Conservation (phyloP, 2,888 invertebrate species). For the Eurytoma adleriae region DNA sequence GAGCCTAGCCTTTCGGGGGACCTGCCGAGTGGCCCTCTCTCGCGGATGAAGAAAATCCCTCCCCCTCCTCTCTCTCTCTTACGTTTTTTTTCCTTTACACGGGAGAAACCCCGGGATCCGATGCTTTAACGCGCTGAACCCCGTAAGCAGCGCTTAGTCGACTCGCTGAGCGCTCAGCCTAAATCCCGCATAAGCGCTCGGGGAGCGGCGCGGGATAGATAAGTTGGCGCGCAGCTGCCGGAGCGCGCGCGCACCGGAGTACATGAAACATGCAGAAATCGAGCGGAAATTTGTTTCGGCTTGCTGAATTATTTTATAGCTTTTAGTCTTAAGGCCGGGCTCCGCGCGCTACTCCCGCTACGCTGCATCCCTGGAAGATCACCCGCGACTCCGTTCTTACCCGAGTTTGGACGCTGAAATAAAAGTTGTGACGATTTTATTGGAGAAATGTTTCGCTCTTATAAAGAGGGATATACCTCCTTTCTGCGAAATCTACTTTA, state of each 20-base stretch:
- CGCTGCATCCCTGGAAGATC: background rate
- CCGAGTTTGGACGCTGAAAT: too few species aligned
- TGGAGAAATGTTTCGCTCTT: too few species aligned
- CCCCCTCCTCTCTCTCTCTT: background rate
- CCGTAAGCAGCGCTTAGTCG: conserved; percentile 7
- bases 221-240: background rate
- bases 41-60: background rate
- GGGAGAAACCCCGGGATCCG: background rate
- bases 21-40: background rate
- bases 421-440: too few species aligned
- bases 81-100: too few species aligned
- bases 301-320: conserved; percentile 16
- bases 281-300: background rate
- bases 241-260: background rate
- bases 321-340: background rate
- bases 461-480: too few species aligned
- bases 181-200: background rate
- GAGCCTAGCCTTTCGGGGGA: background rate
- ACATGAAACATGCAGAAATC: conserved; percentile 7
- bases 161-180: background rate
- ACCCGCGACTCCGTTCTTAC: background rate
- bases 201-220: background rate
- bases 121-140: conserved; percentile 19
- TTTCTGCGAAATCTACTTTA: too few species aligned
- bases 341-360: background rate